Percentiles rank a stretch among this genome's conserved stretches.
phyloP scores from a whole-genome alignment of 2,888 invertebrate species.

The Dasysyrphus albostriatus region DNA sequence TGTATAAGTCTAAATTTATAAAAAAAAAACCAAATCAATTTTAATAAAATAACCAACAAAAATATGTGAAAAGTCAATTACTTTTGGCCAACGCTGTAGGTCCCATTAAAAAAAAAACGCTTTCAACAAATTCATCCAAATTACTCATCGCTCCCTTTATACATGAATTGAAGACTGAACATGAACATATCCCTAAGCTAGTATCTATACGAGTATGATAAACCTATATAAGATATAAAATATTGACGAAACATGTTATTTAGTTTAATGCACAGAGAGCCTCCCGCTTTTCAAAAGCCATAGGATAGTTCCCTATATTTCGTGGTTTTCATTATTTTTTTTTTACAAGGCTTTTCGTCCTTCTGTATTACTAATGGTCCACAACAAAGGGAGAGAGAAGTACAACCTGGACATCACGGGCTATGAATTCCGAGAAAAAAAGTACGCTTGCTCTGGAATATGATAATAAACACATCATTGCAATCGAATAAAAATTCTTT shows the following conservation, averaged over 20 bases:
- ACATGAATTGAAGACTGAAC: not conserved
- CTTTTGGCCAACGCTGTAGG: not conserved
- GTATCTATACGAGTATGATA: not conserved
- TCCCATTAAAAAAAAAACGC: slow-evolving; percentile 41
- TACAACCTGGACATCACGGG: not conserved
- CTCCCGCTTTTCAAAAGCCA: slow-evolving; percentile 8
- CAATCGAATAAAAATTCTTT: slow-evolving; percentile 67
- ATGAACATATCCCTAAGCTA: not conserved
- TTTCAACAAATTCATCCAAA: slow-evolving; percentile 57
- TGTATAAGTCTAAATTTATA: not conserved
- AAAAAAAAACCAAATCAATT: not conserved
- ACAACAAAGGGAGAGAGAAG: not conserved
- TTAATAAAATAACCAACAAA: not conserved
- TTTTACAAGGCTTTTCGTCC: slow-evolving; percentile 28
- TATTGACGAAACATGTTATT: slow-evolving; percentile 73
- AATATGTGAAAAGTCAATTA: not conserved
- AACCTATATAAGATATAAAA: slow-evolving; percentile 55
- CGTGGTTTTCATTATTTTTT: slow-evolving; percentile 23
- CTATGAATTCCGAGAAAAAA: not conserved
- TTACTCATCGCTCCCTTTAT: not conserved
- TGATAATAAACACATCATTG: slow-evolving; percentile 70
- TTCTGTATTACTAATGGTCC: slow-evolving; percentile 60
- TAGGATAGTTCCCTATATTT: slow-evolving; percentile 22
- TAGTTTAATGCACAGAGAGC: slow-evolving; percentile 54
- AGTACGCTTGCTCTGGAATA: slow-evolving; percentile 14